A percentile compares a stretch with the other conserved stretches of the same genome.
Conservation (phyloP, 2,113 vertebrate genomes). For the Dunckerocampus dactyliophorus region DNA sequence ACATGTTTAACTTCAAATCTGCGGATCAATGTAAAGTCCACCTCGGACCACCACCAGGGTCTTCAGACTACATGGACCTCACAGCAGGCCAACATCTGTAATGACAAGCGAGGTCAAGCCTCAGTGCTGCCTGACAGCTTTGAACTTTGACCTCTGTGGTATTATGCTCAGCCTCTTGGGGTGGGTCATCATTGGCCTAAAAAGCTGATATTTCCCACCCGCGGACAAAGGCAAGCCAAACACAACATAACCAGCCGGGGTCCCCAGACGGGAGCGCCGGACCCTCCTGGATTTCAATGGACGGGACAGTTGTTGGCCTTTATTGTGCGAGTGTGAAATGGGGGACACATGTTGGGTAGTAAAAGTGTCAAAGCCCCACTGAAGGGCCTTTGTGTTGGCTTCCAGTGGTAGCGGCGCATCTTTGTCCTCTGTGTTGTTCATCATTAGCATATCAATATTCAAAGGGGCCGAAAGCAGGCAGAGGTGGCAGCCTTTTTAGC, state of each 20-base stretch:
- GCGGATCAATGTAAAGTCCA: not conserved
- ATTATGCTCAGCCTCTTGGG: constrained; percentile 36
- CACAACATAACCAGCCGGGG: constrained; percentile 30
- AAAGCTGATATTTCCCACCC: constrained; percentile 52
- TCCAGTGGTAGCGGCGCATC: constrained; percentile 49
- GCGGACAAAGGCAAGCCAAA: constrained; percentile 46
- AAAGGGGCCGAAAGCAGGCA: constrained; percentile 54
- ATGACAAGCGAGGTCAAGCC: constrained; percentile 34
- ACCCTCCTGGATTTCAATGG: constrained; percentile 30
- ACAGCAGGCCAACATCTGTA: constrained; percentile 55
- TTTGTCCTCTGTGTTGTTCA: constrained; percentile 73
- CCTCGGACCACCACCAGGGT: not conserved
- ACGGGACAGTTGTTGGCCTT: constrained; percentile 62
- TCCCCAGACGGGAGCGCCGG: constrained; percentile 45
- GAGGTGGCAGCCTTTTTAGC: constrained; percentile 60
- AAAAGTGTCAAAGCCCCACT: constrained; percentile 74
- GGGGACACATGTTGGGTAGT: constrained; percentile 78
- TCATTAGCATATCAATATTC: constrained; percentile 82
- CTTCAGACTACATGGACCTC: constrained; percentile 41
- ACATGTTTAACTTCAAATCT: not conserved
- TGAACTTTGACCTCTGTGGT: constrained; percentile 60
- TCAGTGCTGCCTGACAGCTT: constrained; percentile 55
- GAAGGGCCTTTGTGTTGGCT: constrained; percentile 68
- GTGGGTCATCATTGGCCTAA: constrained; percentile 43
- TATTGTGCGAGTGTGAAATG: constrained; percentile 67